Conservation (phyloP, 2,888 invertebrate genomes). For the Agrotis segetum region DNA sequence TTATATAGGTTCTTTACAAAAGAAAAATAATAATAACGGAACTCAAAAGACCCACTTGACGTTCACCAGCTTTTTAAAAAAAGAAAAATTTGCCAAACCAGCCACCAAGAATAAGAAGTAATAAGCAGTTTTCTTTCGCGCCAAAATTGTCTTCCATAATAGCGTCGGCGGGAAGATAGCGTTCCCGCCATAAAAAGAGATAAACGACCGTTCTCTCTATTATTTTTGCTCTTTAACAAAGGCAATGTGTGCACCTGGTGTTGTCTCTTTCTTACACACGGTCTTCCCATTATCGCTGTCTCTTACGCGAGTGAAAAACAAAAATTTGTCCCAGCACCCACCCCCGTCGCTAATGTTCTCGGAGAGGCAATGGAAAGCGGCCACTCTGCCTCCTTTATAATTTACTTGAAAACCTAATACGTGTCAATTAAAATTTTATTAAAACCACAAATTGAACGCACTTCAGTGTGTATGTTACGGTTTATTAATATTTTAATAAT, state of each 20-base stretch:
- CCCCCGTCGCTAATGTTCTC: conserved; percentile 85
- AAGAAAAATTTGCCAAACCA: conserved; percentile 77
- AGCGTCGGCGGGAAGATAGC: conserved; percentile 89
- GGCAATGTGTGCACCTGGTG: conserved; percentile 89
- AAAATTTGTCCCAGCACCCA: conserved; percentile 87
- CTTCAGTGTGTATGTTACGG: conserved; percentile 79
- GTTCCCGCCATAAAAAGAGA: conserved; percentile 90
- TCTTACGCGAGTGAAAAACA: conserved; percentile 86
- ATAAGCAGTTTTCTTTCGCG: conserved; percentile 91
- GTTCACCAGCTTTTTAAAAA: conserved; percentile 55
- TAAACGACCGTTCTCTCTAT: conserved; percentile 91
- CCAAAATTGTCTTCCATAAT: conserved; percentile 91
- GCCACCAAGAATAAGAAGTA: conserved; percentile 88
- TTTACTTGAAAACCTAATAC: conserved; percentile 88
- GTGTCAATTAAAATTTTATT: conserved; percentile 90
- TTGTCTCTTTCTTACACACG: conserved; percentile 82
- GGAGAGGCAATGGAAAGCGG: conserved; percentile 80
- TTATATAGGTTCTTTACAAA: conserved; percentile 42
- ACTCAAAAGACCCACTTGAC: conserved; percentile 55
- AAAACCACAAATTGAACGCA: conserved; percentile 80
- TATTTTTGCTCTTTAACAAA: conserved; percentile 91
- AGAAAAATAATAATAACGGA: conserved; percentile 47
- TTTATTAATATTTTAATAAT: conserved; percentile 86
- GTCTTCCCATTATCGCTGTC: conserved; percentile 69
- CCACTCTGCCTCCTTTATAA: conserved; percentile 86